A percentile compares a stretch with the other conserved stretches of the same genome.
Evolutionary conservation across 2,888 invertebrate genomes (phyloP).

Genomic region (Cephus pulcher): DNA sequence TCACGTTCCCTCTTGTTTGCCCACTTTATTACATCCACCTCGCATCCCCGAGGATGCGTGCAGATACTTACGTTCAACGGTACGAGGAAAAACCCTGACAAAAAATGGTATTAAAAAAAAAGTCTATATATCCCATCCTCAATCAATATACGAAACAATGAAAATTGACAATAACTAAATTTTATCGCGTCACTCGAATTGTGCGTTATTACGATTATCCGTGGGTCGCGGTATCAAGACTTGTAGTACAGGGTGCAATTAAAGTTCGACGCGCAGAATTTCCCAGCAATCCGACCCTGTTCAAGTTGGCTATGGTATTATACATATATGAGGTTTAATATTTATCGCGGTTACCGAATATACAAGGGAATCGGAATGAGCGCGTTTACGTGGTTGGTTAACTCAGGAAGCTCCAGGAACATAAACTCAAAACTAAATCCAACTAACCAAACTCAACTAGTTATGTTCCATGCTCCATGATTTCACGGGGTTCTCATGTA

Average conservation of each 20-base stretch:
- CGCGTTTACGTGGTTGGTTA: constrained; percentile 59
- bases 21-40: constrained; percentile 50
- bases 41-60: neutral
- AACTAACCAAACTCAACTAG: constrained; percentile 48
- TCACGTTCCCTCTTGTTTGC: constrained; percentile 55
- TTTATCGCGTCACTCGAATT: neutral
- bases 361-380: constrained; percentile 38
- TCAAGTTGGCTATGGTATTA: neutral
- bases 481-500: constrained; percentile 30
- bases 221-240: neutral
- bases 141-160: neutral
- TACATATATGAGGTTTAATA: constrained; percentile 43
- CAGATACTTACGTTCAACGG: neutral
- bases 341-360: constrained; percentile 59
- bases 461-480: constrained; percentile 40
- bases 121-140: neutral
- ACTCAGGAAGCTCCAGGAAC: constrained; percentile 55
- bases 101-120: neutral
- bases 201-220: neutral
- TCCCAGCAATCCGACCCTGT: neutral
- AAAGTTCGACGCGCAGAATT: neutral
- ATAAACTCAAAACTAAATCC: constrained; percentile 61
- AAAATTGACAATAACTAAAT: neutral
- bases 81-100: neutral
- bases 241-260: neutral